Percentiles rank a stretch among this genome's conserved stretches.
Evolutionary conservation across 2,888 invertebrate species (phyloP).

Genomic region (Diarsia rubi): DNA sequence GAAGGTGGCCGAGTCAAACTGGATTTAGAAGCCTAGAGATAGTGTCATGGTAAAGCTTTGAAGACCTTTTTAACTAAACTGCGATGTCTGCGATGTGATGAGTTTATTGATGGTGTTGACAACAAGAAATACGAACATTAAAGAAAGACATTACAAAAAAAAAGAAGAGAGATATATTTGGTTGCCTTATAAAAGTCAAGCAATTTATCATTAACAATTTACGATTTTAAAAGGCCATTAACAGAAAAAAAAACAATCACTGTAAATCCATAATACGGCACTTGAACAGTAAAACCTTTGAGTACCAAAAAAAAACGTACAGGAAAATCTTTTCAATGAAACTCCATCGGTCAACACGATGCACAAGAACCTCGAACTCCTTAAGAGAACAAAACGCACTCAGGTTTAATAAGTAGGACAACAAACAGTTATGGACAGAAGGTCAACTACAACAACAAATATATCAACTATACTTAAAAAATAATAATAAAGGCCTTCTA

Average conservation of each 20-base stretch:
- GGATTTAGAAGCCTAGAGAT: not conserved
- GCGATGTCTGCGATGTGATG: no score
- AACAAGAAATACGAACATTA: no score
- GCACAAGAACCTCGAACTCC: constrained; percentile 4
- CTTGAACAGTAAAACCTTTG: constrained; percentile 20
- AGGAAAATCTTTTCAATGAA: constrained; percentile 21
- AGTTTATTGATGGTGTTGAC: not conserved
- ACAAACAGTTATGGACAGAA: not conserved
- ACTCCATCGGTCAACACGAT: constrained; percentile 27
- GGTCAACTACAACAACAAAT: not conserved
- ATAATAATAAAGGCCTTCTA: no score
- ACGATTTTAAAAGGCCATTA: not conserved
- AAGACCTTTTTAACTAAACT: not conserved
- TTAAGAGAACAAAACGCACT: constrained; percentile 38
- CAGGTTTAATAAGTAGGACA: constrained; percentile 15
- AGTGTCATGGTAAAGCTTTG: not conserved
- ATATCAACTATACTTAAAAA: not conserved
- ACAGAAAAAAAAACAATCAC: constrained; percentile 11
- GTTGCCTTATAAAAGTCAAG: not conserved
- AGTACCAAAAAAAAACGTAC: constrained; percentile 13
- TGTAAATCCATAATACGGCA: not conserved
- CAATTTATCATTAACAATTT: not conserved
- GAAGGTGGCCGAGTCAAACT: not conserved
- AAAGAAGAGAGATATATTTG: no score
- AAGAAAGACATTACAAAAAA: no score